These are phyloP conservation scores for Drosophila asahinai DNA, from an alignment of 1,140 invertebrate genomes.

Conservation along the genomic window DNA sequence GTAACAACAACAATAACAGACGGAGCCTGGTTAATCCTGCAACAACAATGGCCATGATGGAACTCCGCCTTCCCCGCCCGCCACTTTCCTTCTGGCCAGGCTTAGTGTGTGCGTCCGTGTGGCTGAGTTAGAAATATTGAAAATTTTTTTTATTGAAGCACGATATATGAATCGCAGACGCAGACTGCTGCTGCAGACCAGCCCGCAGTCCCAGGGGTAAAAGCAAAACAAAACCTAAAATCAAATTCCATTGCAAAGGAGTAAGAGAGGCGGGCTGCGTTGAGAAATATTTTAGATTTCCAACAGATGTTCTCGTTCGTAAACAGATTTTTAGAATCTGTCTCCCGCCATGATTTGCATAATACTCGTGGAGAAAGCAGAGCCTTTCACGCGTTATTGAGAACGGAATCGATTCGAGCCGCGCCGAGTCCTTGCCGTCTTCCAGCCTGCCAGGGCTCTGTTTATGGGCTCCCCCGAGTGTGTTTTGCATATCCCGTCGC, in stretches of 20 bases:
- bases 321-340: conserved; percentile 76
- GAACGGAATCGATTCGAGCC: conserved; percentile 35
- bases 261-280: conserved; percentile 22
- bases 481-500: conserved; percentile 35
- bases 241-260: conserved; percentile 39
- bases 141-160: conserved; percentile 70
- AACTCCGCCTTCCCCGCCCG: not conserved
- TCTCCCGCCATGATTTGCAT: conserved; percentile 73
- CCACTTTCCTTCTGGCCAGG: conserved; percentile 13
- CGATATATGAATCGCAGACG: conserved; percentile 64
- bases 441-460: conserved; percentile 21
- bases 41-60: conserved; percentile 55
- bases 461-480: conserved; percentile 31
- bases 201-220: conserved; percentile 14
- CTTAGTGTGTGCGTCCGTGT: conserved; percentile 16
- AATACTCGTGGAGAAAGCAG: conserved; percentile 38
- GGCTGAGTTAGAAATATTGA: conserved; percentile 74
- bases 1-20: conserved; percentile 19
- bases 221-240: conserved; percentile 67
- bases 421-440: conserved; percentile 4
- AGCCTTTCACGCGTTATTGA: conserved; percentile 47
- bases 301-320: conserved; percentile 72
- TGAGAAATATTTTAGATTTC: conserved; percentile 71
- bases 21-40: conserved; percentile 63
- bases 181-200: conserved; percentile 15